Percentiles rank a stretch among this genome's conserved stretches.
phyloP scores from a whole-genome alignment of 23 tunicate genomes.

The Styela plicata region DNA sequence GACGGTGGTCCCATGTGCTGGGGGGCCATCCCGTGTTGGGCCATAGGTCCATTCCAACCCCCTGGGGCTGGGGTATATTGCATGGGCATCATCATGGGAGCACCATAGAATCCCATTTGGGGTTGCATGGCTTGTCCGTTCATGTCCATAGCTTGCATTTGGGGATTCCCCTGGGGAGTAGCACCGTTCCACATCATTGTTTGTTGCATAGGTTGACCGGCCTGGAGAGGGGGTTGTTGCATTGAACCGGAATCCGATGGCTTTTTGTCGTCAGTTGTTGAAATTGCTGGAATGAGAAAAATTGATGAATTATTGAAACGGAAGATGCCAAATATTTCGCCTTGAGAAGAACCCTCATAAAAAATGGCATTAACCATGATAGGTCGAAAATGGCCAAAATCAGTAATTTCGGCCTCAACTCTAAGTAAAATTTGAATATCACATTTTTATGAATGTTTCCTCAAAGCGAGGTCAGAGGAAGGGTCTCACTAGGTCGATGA shows the following conservation, averaged over 20 bases:
- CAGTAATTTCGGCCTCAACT: too few species aligned
- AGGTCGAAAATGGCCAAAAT: too few species aligned
- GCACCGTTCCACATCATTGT: conserved; percentile 19
- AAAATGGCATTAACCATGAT: too few species aligned
- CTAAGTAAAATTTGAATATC: too few species aligned
- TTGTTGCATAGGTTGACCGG: conserved; percentile 16
- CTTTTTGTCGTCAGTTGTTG: not conserved
- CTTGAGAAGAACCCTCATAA: too few species aligned
- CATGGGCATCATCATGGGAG: conserved; percentile 17
- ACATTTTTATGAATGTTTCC: too few species aligned
- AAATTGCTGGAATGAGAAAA: not conserved
- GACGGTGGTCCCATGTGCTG: not conserved
- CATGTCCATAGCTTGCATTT: conserved; percentile 11
- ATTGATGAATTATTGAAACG: too few species aligned
- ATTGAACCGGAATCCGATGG: not conserved
- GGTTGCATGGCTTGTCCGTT: not conserved
- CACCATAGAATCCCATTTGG: not conserved
- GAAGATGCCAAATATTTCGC: too few species aligned
- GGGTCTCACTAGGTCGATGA: too few species aligned
- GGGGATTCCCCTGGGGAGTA: conserved; percentile 3
- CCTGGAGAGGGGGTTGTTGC: not conserved
- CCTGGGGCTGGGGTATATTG: not conserved
- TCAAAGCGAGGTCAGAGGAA: too few species aligned
- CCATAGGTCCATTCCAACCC: not conserved
- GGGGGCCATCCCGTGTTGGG: not conserved